phyloP scores from a whole-genome alignment of 2,113 vertebrate species.

The Varanus salvator region DNA sequence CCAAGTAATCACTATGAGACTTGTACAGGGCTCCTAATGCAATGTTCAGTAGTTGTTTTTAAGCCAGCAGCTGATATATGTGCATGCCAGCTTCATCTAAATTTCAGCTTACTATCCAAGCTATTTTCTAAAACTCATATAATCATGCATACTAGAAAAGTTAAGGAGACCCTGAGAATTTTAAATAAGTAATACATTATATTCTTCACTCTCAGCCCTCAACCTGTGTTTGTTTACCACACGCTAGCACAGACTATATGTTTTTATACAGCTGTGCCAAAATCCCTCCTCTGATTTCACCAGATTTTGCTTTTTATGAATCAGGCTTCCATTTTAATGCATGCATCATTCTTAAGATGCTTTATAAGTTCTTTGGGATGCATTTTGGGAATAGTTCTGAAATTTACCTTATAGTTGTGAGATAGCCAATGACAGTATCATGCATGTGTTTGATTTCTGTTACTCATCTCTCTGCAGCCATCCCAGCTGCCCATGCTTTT shows the following conservation, averaged over 20 bases:
- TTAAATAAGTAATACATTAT: not conserved
- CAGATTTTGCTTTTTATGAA: not conserved
- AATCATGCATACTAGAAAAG: not conserved
- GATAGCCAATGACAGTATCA: not conserved
- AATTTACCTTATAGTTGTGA: not conserved
- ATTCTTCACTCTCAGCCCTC: not conserved
- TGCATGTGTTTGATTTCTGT: not conserved
- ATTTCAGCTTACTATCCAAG: slow-evolving; percentile 32
- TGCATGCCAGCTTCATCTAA: slow-evolving; percentile 54
- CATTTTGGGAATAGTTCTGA: not conserved
- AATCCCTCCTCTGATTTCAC: not conserved
- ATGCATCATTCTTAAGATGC: not conserved
- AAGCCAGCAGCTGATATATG: slow-evolving; percentile 46
- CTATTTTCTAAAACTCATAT: slow-evolving; percentile 24
- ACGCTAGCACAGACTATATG: too few relatives aligned
- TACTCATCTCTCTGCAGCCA: not conserved
- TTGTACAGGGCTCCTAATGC: slow-evolving; percentile 65
- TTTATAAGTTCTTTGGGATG: not conserved
- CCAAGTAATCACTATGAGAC: slow-evolving; percentile 73
- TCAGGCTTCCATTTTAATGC: not conserved
- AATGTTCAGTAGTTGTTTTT: slow-evolving; percentile 43
- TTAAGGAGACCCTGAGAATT: not conserved
- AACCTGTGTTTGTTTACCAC: not conserved
- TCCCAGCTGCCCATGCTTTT: not conserved
- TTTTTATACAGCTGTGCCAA: not conserved